Percentiles rank a stretch among this genome's conserved stretches.
These are phyloP conservation scores for Typhlomys cinereus DNA, from an alignment of 2,113 vertebrate species.

Conservation along the genomic window DNA sequence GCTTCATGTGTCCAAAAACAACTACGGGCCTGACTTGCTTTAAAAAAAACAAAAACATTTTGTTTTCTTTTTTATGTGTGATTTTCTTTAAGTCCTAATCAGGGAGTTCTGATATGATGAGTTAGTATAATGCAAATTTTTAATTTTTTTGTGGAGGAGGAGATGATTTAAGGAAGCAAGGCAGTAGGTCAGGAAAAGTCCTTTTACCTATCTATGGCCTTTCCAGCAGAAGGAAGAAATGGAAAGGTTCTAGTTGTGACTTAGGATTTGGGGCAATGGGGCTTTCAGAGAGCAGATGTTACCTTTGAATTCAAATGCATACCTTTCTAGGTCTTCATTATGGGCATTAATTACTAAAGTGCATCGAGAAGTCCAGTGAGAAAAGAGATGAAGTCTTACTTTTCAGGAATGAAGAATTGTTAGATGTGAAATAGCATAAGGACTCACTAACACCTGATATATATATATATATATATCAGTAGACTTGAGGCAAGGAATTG, in stretches of 20 bases:
- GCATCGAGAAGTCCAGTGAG: neutral
- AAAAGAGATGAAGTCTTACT: neutral
- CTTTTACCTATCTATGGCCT: neutral
- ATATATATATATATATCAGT: neutral
- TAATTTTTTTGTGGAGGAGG: too few relatives aligned
- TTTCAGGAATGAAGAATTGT: neutral
- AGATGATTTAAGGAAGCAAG: conserved; percentile 8
- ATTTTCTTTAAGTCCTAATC: too few relatives aligned
- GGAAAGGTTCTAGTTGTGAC: neutral
- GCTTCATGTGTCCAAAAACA: neutral
- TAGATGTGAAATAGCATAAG: neutral
- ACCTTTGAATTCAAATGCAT: neutral
- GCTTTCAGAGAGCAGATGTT: neutral
- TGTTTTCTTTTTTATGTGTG: neutral
- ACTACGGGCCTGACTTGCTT: neutral
- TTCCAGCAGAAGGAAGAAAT: neutral
- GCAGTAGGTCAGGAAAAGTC: neutral
- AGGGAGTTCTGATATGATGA: too few relatives aligned
- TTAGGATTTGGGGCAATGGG: neutral
- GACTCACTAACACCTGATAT: neutral
- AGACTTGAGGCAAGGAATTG: neutral
- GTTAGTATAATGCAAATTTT: too few relatives aligned
- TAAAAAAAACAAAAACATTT: neutral
- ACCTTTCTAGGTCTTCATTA: too few relatives aligned
- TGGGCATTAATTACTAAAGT: neutral